A percentile compares a stretch with the other conserved stretches of the same genome.
phyloP scores from a whole-genome alignment of 2,797 vertebrate genomes.

The Tolypeutes matacus region DNA sequence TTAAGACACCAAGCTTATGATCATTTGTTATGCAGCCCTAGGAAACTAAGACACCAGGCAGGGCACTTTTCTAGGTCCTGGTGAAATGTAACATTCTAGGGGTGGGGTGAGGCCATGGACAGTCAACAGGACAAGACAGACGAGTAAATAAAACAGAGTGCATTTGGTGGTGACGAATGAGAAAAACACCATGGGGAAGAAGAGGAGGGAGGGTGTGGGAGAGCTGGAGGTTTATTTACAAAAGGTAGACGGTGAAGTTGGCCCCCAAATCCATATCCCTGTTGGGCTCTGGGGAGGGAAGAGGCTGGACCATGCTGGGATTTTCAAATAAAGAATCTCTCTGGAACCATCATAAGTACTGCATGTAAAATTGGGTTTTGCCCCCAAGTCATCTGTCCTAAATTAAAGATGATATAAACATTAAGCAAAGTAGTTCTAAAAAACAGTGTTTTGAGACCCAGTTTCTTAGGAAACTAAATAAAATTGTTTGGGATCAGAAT shows the following conservation, averaged over 20 bases:
- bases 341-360: neutral
- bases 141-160: neutral
- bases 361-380: neutral
- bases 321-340: conserved; percentile 17
- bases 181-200: neutral
- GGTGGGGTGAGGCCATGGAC: too few relatives aligned
- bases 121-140: neutral
- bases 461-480: conserved; percentile 21
- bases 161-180: neutral
- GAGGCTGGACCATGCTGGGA: neutral
- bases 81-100: neutral
- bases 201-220: neutral
- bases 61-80: neutral
- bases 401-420: neutral
- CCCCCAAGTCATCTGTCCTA: neutral
- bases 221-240: neutral
- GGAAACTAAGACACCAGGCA: neutral
- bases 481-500: neutral
- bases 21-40: too few relatives aligned
- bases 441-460: neutral
- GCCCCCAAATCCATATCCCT: neutral
- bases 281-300: neutral
- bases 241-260: neutral
- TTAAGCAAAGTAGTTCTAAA: neutral
- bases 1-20: too few relatives aligned